Evolutionary conservation across 2,113 vertebrate species (phyloP).

Genomic region (Dipodomys stephensi): DNA sequence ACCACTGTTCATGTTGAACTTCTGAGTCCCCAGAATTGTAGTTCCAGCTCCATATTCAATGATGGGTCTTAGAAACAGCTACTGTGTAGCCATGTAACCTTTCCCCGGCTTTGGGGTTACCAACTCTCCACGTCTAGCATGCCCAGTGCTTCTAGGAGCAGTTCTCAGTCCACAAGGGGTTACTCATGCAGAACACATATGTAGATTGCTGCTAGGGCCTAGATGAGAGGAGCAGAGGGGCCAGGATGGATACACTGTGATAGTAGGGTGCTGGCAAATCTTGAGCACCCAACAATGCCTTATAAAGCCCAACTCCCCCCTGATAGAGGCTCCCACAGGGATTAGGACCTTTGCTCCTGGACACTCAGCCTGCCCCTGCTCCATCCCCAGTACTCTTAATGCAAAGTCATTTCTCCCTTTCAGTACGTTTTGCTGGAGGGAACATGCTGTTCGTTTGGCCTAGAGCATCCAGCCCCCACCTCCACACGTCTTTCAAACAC

Average conservation of each 20-base stretch:
- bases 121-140: not conserved
- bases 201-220: not conserved
- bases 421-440: no score
- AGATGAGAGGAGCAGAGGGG: no score
- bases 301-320: no score
- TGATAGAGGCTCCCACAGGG: accelerated
- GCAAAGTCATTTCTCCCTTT: no score
- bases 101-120: not conserved
- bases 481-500: not conserved
- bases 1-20: not conserved
- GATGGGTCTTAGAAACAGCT: not conserved
- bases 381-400: no score
- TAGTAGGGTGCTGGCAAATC: not conserved
- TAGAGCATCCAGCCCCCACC: no score
- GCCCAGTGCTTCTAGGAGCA: not conserved
- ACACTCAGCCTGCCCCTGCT: no score
- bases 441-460: no score
- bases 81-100: no score
- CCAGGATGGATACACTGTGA: not conserved
- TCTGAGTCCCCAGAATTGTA: not conserved
- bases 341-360: not conserved
- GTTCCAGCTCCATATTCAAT: not conserved
- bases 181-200: not conserved
- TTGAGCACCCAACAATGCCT: no score
- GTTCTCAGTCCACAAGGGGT: not conserved